Base-by-base conservation (phyloP, 1,140 invertebrate species). In the Lordiphosa stackelbergi region DNA sequence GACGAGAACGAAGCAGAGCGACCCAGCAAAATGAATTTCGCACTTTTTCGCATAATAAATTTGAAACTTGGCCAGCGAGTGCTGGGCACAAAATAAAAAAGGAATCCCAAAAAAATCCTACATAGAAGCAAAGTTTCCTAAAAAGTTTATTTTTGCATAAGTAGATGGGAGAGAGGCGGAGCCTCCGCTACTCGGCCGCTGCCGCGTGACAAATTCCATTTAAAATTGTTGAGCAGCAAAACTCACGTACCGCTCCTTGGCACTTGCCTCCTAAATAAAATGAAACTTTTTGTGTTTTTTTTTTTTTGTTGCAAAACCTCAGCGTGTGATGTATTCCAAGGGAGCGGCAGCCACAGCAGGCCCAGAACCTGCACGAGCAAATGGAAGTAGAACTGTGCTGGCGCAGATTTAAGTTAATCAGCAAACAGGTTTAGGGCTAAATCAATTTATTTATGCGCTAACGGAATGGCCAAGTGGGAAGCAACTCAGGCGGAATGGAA, bases 41-140 rank as follows among this genome's bases (percentile, higher is more conserved):
- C 85, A 86, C 85, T 86, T 86, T 86, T 86, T 86, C 85, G 85
- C 85, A 85, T 86, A 85, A 86, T 86, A 86, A 86, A 86, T 86
- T 86, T 31, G 70, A 66, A 86, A 86, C 79, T 86, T 86, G 73
- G 66, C 69, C 78, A 79, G 51, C 42, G 51, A 46, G 11, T 46
- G 43, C 43, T 46, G 43, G 28, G 43, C 28, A 28, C 10, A 46
- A 46, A 45, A 54, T 72, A 52, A 66, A 84, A 64, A 77, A 69
- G 46, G 58, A 62, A 59, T 43, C 59, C 40, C 22, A 47, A 9
- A 19, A 11, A 42, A 47, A 48, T 8, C 7, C 28, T 31, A 73
- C 54, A 64, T 53, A 56, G 57, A 53, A 63, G 58, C 45, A 81
- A 83, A 81, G 66, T 83, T 84, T 84, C 42, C 60, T 73, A 70